A percentile compares a stretch with the other conserved stretches of the same genome.
phyloP scores from a whole-genome alignment of 2,113 vertebrate species.

The Pteropus alecto region DNA sequence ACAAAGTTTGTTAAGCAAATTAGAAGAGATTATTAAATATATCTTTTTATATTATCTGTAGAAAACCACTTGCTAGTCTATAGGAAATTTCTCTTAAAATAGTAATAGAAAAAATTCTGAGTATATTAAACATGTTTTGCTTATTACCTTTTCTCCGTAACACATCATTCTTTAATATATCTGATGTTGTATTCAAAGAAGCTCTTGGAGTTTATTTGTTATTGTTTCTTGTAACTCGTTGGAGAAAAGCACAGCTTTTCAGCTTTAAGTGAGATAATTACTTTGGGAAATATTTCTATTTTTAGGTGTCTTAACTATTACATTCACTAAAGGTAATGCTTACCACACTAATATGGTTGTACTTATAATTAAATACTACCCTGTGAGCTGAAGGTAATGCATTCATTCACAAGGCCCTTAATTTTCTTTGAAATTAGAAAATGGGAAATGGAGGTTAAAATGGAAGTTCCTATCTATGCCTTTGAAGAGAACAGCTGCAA shows the following conservation, averaged over 20 bases:
- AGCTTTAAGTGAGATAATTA: conserved; percentile 31
- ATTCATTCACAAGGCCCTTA: not conserved
- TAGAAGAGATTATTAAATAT: not conserved
- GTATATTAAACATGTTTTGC: not conserved
- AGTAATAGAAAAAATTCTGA: not conserved
- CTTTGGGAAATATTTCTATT: conserved; percentile 43
- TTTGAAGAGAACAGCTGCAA: conserved; percentile 10
- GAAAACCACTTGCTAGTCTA: not conserved
- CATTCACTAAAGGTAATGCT: not conserved
- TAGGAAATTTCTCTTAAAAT: not conserved
- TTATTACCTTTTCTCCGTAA: not conserved
- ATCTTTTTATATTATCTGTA: not conserved
- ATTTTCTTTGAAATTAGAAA: conserved; percentile 25
- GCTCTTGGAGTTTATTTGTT: conserved; percentile 1
- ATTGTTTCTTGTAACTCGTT: not conserved
- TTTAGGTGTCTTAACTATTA: not conserved
- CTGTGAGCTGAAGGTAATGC: not conserved
- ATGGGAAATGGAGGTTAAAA: not conserved
- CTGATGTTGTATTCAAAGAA: not conserved
- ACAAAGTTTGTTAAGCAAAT: not conserved
- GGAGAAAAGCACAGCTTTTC: not conserved
- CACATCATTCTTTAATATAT: not conserved
- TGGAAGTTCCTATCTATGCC: conserved; percentile 39
- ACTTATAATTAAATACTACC: not conserved
- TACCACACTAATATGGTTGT: not conserved